Evolutionary conservation across 2,797 vertebrate species (phyloP).

Genomic region (Valencia hispanica): DNA sequence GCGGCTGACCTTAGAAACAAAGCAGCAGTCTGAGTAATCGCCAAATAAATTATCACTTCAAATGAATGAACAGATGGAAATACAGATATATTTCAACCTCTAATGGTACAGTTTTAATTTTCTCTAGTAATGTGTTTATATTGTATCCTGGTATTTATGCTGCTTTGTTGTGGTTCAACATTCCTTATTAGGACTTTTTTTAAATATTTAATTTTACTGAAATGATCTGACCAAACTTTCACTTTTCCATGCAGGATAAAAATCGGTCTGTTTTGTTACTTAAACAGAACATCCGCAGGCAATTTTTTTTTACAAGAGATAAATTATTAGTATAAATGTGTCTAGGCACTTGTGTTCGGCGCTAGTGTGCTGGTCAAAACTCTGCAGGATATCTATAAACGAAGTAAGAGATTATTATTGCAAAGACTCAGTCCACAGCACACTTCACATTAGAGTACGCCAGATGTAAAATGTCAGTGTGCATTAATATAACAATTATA

Average conservation of each 20-base stretch:
- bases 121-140: background rate
- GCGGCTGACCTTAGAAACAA: constrained; percentile 45
- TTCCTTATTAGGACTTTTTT: background rate
- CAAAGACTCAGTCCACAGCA: constrained; percentile 31
- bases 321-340: background rate
- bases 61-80: constrained; percentile 21
- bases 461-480: constrained; percentile 57
- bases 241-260: background rate
- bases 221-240: background rate
- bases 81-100: background rate
- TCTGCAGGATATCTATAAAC: constrained; percentile 9
- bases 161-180: background rate
- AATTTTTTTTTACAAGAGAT: background rate
- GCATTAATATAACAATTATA: constrained; percentile 56
- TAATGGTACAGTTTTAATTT: background rate
- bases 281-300: background rate
- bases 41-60: constrained; percentile 22
- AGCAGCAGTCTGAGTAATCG: constrained; percentile 23
- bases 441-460: constrained; percentile 10
- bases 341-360: background rate
- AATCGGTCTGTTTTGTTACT: background rate
- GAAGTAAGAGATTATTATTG: constrained; percentile 28
- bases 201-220: background rate
- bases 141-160: background rate
- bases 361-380: background rate